Evolutionary conservation across 1,140 invertebrate genomes (phyloP), one percentile per base, ranked within the genome.

Genomic region (Scaptomyza pallida): DNA sequence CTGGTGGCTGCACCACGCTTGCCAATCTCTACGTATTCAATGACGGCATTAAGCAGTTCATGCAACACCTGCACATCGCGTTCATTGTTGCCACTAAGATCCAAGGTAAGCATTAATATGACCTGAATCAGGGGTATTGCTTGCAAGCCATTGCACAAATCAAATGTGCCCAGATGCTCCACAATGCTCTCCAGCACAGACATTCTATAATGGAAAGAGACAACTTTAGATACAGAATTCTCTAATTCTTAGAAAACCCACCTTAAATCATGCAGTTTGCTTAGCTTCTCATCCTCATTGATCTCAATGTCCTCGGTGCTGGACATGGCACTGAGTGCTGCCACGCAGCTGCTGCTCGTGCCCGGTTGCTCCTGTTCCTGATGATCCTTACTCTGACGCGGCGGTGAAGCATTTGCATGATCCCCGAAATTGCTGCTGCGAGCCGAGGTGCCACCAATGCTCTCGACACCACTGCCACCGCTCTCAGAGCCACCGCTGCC

Each of bases 111-210:
- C 95, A 98, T 98, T 4, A 98, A 92, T 3, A 99, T 92, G 73
- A 96, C 96, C 93, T 97, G 97, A 92, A 98, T 95, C 68, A 96
- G 96, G 0, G 98, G 98, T 91, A 99, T 97, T 9, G 96, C 95
- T 59, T 96, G 93, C 1, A 97, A 94, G 8, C 98, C 98, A 44
- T 90, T 91, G 59, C 86, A 90, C 33, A 71, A 13, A 70, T 91
- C 86, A 1, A 40, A 94, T 92, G 89, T 82, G 5, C 60, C 50
- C 16, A 91, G 60, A 17, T 91, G 89, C 15, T 80, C 70, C 2
- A 91, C 90, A 13, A 91, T 91, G 59, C 89, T 91, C 30, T 90
- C 79, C 41, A 91, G 65, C 55, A 91, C 91, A 8, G 85, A 72
- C 55, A 89, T 80, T 59, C 90, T 91, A 12, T 6, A 12, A 37